Percentiles rank a stretch among this genome's conserved stretches.
Evolutionary conservation across 37 sponge, comb jelly and placozoan genomes (phyloP).

Genomic region (Beroe forskalii): DNA sequence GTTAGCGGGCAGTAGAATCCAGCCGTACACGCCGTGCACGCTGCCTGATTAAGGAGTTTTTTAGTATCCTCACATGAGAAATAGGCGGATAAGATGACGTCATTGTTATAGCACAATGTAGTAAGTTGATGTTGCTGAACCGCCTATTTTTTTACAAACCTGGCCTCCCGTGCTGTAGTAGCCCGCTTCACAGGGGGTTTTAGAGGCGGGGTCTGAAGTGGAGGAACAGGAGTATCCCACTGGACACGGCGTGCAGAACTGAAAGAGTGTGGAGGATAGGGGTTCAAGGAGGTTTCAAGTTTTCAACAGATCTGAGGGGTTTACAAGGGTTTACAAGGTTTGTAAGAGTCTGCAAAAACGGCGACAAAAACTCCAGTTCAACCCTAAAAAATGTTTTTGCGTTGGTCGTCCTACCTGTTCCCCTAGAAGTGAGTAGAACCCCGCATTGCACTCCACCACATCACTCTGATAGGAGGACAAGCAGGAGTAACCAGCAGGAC

Average conservation of each 20-base stretch:
- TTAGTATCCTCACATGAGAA: too few species aligned
- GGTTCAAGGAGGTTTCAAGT: too few species aligned
- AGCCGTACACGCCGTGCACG: conserved; percentile 14
- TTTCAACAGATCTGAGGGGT: too few species aligned
- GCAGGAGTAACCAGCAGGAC: conserved; percentile 56
- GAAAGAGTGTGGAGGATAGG: not conserved
- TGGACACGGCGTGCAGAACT: conserved; percentile 45
- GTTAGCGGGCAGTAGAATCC: conserved; percentile 53
- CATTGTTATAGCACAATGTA: too few species aligned
- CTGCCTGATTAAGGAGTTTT: too few species aligned
- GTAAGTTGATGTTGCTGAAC: too few species aligned
- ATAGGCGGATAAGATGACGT: too few species aligned
- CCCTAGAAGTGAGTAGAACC: conserved; percentile 13
- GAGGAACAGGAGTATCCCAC: conserved; percentile 32
- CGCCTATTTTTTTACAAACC: too few species aligned
- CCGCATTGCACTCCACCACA: not conserved
- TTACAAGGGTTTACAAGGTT: too few species aligned
- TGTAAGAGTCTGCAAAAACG: too few species aligned
- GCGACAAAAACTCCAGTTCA: too few species aligned
- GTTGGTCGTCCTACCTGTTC: conserved; percentile 34
- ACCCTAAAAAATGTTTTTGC: too few species aligned
- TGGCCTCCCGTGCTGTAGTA: conserved; percentile 31
- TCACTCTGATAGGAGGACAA: not conserved
- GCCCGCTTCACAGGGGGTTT: conserved; percentile 37
- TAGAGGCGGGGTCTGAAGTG: not conserved